Conservation (phyloP, 1,140 invertebrate genomes). For the Trachelipus rathkii region DNA sequence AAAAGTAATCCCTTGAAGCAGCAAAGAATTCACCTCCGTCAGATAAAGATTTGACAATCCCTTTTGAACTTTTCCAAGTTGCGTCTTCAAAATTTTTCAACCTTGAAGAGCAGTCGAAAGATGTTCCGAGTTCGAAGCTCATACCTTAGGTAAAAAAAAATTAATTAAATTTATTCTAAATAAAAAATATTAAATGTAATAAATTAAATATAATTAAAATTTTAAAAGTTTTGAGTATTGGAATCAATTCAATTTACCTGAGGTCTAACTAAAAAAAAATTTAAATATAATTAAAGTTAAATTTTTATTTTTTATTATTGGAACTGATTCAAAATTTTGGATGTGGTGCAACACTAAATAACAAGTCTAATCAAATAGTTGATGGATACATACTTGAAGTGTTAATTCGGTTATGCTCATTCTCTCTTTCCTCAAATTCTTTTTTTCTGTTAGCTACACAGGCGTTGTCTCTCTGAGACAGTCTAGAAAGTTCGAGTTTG, state of each 20-base stretch:
- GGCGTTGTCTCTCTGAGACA: not conserved
- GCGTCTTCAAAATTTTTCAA: not conserved
- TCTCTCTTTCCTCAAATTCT: not conserved
- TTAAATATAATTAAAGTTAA: too few relatives aligned
- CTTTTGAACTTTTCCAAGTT: not conserved
- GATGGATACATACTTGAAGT: too few relatives aligned
- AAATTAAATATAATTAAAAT: too few relatives aligned
- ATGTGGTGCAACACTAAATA: too few relatives aligned
- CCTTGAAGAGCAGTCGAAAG: slow-evolving; percentile 1
- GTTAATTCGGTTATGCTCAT: not conserved
- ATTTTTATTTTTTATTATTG: too few relatives aligned
- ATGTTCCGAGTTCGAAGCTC: not conserved
- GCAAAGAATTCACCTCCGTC: not conserved
- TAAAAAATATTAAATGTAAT: too few relatives aligned
- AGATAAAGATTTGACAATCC: not conserved
- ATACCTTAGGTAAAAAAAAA: not conserved
- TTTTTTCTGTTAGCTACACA: not conserved
- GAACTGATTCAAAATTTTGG: too few relatives aligned
- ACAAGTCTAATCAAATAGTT: too few relatives aligned
- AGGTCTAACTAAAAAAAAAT: too few relatives aligned
- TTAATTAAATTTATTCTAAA: too few relatives aligned
- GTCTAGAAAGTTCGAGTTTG: not conserved
- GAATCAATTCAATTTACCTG: too few relatives aligned
- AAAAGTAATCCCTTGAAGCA: not conserved
- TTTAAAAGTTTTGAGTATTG: too few relatives aligned